Base-by-base conservation (phyloP, 2,888 invertebrate species). In the Machimus atricapillus region DNA sequence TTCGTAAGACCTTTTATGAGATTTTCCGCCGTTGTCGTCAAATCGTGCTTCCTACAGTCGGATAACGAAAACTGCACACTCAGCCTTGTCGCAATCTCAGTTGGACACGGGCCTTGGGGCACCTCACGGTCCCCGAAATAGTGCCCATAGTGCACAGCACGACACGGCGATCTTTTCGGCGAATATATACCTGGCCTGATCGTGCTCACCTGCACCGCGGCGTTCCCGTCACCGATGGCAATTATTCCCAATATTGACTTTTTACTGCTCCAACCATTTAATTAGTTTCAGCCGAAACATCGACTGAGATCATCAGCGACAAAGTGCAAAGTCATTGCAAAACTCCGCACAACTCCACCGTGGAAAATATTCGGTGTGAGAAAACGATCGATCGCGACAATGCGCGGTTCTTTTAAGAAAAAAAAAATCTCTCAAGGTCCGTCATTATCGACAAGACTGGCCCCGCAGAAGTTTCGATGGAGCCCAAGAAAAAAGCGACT, bases 271-370 rank as follows among this genome's bases (percentile, higher is more conserved):
- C 19, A 76, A 82, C 86, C 76, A 87, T 82, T 87, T 87, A 87
- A 87, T 87, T 87, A 87, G 81, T 86, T 86, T 81, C 82, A 86
- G n/a, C 81, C 86, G 83, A 86, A 87, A 86, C 86, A 82, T 83
- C 56, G 87, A 12, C 81, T 87, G 86, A 86, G 78, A 76, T 85
- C 85, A 76, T 85, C 76, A 76, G 46, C 40, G 43, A 74, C 27
- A 66, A 66, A 76, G 16, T 46, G 85, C 86, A 82, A 12, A 82
- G 66, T 82, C 82, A 82, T 34, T 82, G 27, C 56, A 52, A 16
- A 66, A 66, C 66, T 82, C 37, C 19, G 37, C 82, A 14, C 56
- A 82, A 58, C 66, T 66, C 12, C 66, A 23, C 66, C 27, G n/a
- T 56, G 16, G 56, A 16, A 16, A 12, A 19, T 66, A 66, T 23